phyloP scores from a whole-genome alignment of 1,140 invertebrate genomes.

The Drosophila lacteicornis region DNA sequence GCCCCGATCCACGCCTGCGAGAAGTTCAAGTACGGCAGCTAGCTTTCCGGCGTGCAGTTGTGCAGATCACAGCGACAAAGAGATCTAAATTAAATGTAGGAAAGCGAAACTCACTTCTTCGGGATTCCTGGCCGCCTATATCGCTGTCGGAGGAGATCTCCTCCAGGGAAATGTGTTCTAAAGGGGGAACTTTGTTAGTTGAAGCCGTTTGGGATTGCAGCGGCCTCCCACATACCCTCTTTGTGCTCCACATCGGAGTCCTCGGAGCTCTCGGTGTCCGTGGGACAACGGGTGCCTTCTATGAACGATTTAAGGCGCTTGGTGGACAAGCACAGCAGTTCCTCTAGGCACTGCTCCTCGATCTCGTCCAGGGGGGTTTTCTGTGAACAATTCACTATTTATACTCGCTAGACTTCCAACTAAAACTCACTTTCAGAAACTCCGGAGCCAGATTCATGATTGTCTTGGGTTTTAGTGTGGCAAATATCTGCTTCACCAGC shows the following conservation, averaged over 20 bases:
- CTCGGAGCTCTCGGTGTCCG: constrained; percentile 86
- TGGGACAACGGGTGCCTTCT: constrained; percentile 86
- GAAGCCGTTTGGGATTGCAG: too few species aligned
- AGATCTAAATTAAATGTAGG: constrained; percentile 59
- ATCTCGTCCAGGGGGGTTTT: constrained; percentile 86
- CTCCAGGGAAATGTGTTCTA: constrained; percentile 87
- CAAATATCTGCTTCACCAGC: constrained; percentile 88
- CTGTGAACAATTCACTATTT: constrained; percentile 52
- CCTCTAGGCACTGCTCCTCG: constrained; percentile 88
- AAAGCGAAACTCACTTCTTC: constrained; percentile 51
- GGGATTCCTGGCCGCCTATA: constrained; percentile 62
- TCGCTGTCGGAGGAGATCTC: constrained; percentile 87
- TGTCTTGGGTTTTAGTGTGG: constrained; percentile 87
- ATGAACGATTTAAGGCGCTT: constrained; percentile 86
- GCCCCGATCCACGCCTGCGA: constrained; percentile 64
- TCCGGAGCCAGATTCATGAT: constrained; percentile 87
- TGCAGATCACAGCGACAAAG: constrained; percentile 31
- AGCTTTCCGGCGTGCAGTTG: constrained; percentile 46
- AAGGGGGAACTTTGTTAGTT: not conserved
- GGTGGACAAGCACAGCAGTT: constrained; percentile 87
- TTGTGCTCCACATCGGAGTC: constrained; percentile 85
- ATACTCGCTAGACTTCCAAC: not conserved
- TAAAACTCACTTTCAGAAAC: constrained; percentile 84
- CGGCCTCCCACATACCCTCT: constrained; percentile 45
- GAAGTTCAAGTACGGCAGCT: constrained; percentile 74